Evolutionary conservation across 2,888 invertebrate genomes (phyloP).

Genomic region (Nymphalis urticae): DNA sequence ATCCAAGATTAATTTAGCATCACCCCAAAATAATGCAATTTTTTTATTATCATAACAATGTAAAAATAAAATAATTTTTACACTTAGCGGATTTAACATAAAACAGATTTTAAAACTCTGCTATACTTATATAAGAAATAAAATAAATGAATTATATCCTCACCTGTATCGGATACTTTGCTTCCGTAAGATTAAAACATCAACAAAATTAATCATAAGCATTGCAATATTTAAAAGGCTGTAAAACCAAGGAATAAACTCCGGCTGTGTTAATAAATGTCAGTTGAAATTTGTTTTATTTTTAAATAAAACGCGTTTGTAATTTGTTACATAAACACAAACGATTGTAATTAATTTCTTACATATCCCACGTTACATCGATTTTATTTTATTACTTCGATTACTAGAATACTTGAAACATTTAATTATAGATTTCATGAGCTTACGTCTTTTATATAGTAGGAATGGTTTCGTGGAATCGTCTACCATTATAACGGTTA

Average conservation of each 20-base stretch:
- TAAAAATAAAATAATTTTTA: no score
- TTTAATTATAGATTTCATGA: slow-evolving; percentile 9
- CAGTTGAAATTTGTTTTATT: slow-evolving; percentile 2
- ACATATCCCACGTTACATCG: neutral
- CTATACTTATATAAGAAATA: no score
- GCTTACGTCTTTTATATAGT: neutral
- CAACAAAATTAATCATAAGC: neutral
- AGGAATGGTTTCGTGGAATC: neutral
- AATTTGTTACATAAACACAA: neutral
- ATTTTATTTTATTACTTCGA: neutral
- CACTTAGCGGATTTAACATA: no score
- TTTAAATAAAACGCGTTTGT: neutral
- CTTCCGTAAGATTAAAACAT: neutral
- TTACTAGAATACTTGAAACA: slow-evolving; percentile 2
- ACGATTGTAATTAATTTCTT: slow-evolving; percentile 1
- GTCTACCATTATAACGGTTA: neutral
- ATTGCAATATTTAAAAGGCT: neutral
- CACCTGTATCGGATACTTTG: neutral
- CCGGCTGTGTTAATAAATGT: slow-evolving; percentile 5
- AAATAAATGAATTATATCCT: no score
- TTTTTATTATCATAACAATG: no score
- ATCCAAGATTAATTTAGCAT: no score
- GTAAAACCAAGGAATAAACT: neutral
- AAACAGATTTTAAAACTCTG: no score
- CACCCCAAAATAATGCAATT: no score